phyloP scores from a whole-genome alignment of 2,888 invertebrate genomes.

The Catocala sponsa region DNA sequence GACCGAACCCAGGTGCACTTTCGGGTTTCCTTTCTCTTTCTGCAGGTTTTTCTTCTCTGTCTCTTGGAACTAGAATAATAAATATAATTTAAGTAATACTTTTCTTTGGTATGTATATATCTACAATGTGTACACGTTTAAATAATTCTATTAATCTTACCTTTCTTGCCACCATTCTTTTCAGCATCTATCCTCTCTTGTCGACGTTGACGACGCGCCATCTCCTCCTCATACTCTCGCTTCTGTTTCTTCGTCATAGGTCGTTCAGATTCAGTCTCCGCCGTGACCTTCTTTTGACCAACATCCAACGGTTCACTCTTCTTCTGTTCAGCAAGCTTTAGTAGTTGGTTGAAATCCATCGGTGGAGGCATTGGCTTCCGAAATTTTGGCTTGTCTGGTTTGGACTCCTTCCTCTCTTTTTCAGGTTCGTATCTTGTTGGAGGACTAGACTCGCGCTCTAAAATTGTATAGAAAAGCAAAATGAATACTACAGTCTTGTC shows the following conservation, averaged over 20 bases:
- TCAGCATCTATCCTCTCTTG: conserved; percentile 77
- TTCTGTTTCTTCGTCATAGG: conserved; percentile 94
- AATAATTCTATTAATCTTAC: conserved; percentile 49
- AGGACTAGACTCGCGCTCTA: conserved; percentile 69
- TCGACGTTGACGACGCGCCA: conserved; percentile 88
- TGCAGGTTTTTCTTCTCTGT: conserved; percentile 49
- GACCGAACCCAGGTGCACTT: conserved; percentile 62
- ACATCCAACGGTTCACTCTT: conserved; percentile 92
- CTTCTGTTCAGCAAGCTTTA: conserved; percentile 95
- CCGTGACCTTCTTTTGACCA: conserved; percentile 62
- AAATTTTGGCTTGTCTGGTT: conserved; percentile 87
- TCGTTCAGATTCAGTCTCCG: conserved; percentile 90
- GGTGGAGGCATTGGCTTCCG: conserved; percentile 91
- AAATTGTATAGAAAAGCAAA: conserved; percentile 20
- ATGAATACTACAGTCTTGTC: background rate
- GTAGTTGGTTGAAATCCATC: conserved; percentile 92
- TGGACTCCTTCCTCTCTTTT: conserved; percentile 73
- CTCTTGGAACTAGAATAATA: conserved; percentile 20
- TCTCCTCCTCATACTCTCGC: conserved; percentile 91
- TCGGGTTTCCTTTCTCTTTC: conserved; percentile 74
- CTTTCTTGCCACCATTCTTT: conserved; percentile 62
- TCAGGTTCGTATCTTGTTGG: conserved; percentile 76
- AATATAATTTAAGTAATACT: too few relatives aligned
- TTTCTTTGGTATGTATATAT: too few relatives aligned
- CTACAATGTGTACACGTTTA: too few relatives aligned